Percentiles rank a stretch among this genome's conserved stretches.
phyloP scores from a whole-genome alignment of 2,888 invertebrate species.

The Empis stercorea region DNA sequence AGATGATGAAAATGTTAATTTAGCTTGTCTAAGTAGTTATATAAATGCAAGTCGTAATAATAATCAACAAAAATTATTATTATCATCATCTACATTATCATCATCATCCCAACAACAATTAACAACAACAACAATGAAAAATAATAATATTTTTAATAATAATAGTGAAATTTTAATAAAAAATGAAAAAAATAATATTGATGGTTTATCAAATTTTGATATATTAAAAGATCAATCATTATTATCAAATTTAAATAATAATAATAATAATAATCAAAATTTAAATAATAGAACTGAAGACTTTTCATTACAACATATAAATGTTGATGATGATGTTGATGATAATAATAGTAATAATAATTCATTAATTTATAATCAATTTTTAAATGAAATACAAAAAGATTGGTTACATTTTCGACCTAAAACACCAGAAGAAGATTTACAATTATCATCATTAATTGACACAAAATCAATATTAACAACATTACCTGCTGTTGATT shows the following conservation, averaged over 20 bases:
- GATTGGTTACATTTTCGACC: constrained; percentile 37
- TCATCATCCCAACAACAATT: neutral
- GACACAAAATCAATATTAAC: constrained; percentile 1
- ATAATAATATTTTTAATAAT: constrained; percentile 1
- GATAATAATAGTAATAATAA: neutral
- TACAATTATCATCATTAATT: constrained; percentile 15
- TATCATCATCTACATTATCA: neutral
- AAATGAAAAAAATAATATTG: constrained; percentile 1
- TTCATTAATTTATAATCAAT: constrained; percentile 23
- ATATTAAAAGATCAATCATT: neutral
- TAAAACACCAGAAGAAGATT: constrained; percentile 24
- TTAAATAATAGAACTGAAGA: constrained; percentile 1
- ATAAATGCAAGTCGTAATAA: constrained; percentile 18
- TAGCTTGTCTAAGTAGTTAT: constrained; percentile 32
- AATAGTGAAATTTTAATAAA: constrained; percentile 3
- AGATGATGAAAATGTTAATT: constrained; percentile 34
- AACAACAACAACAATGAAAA: neutral
- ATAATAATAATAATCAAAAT: neutral
- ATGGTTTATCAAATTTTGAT: neutral
- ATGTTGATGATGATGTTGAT: neutral
- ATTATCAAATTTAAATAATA: neutral
- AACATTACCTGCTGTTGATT: constrained; percentile 21
- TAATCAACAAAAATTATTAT: neutral
- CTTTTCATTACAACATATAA: neutral
- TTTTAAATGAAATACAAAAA: constrained; percentile 30